Base-by-base conservation (phyloP, 2,888 invertebrate species). In the Syrista parreyssii region DNA sequence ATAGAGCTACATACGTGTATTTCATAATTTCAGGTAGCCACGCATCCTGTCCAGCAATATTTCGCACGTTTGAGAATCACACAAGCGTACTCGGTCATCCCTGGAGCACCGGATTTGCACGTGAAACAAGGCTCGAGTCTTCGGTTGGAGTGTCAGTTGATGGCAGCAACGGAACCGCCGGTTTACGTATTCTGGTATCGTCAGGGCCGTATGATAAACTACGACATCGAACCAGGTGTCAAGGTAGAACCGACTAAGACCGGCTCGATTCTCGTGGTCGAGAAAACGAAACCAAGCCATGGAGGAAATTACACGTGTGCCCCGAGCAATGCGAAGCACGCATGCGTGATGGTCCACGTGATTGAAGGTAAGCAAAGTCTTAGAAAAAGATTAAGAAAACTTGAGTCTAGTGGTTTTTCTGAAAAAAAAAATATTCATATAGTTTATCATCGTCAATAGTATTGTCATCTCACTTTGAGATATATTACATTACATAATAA, bases 161-260 rank as follows among this genome's bases (percentile, higher is more conserved):
- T 88, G 83, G 87, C 87, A 23, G 89, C 91, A 4, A 91, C 91
- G 68, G 91, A 91, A 79, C 85, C 87, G 77, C 91, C 90, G 12
- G 80, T 87, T 12, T 91, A 88, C 83, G 89, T 91, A 75, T 91
- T 91, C 82, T 91, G 91, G 91, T 91, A 89, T 82, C 90, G 89
- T 76, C 88, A 90, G 79, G 88, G 87, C 32, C 88, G 88, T 32
- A 91, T 91, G 90, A 91, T 91, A 82, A 91, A 91, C 82, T 91
- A 91, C 84, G 91, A 91, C 82, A 89, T 86, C 71, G 91, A 91
- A 78, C 90, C 90, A 12, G 91, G 91, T 11, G 89, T 92, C 77
- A 88, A 87, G 80, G 89, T 91, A 76, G 89, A 89, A 76, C 83
- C 88, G 12, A 91, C 89, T 73, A 87, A 86, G 79, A 88, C 84